Base-by-base conservation (phyloP, 2,888 invertebrate species). In the Rhagophthalmus giganteus region DNA sequence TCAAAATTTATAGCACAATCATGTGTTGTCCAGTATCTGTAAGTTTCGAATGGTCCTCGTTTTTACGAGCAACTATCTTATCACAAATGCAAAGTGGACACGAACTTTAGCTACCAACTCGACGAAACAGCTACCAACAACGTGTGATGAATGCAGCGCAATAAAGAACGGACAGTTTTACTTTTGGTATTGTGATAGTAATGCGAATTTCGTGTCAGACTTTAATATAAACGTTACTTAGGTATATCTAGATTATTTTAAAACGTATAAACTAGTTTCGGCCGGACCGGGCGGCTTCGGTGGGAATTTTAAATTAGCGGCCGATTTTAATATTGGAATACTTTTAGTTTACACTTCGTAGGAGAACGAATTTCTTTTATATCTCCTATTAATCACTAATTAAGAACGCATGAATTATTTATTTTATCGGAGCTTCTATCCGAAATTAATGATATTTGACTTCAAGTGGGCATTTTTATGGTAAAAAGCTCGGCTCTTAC, bases 31-130 rank as follows among this genome's bases (percentile, higher is more conserved):
- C 45, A 30, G 26, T 50, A 46, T 53, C 34, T 55, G 35, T 54
- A 33, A 50, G 31, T 38, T 54, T 55, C 34, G 61, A 66, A 65
- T 63, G 60, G 61, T 57, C 62, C 61, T 61, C 62, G 60, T 61
- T 66, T 67, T 66, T 65, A 63, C 62, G 63, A 57, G 46, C 53
- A 50, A 44, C 55, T 68, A 69, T 69, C 68, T 69, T 68, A 68
- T 68, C 68, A 62, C 38, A 61, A 67, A 69, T 69, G 69, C 65
- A 69, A 69, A 69, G 68, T 67, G 68, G 67, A 69, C 68, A 69
- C 57, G 66, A 56, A 64, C 63, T 66, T 62, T 49, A 57, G 61
- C 65, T 62, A 63, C 63, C 62, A 60, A 54, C 52, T 62, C 31
- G 15, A 50, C 32, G 38, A 39, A 39, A 33, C 47, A 32, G 55